Conservation (phyloP, 2,113 vertebrate genomes). For the Proterorhinus semilunaris region DNA sequence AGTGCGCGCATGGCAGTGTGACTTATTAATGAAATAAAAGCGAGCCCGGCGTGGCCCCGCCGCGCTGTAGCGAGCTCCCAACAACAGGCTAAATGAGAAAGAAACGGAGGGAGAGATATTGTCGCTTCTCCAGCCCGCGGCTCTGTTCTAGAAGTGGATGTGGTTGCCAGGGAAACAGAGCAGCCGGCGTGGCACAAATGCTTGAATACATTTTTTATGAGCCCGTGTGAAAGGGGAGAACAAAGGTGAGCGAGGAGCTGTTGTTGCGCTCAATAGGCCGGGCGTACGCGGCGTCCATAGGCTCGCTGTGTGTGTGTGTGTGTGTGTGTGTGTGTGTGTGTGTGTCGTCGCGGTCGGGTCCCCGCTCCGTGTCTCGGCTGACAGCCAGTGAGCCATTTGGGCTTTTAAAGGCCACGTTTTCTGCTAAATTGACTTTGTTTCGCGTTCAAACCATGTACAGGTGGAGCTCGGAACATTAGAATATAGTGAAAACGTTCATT, state of each 20-base stretch:
- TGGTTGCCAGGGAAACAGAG: slow-evolving; percentile 80
- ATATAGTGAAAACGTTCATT: too few relatives aligned
- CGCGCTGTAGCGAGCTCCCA: slow-evolving; percentile 24
- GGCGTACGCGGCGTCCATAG: slow-evolving; percentile 1
- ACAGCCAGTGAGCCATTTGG: too few relatives aligned
- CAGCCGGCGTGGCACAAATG: slow-evolving; percentile 66
- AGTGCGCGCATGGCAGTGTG: slow-evolving; percentile 19
- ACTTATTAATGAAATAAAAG: slow-evolving; percentile 38
- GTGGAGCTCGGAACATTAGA: too few relatives aligned
- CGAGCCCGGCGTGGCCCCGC: slow-evolving; percentile 23
- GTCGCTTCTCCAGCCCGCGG: slow-evolving; percentile 55
- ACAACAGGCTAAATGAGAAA: slow-evolving; percentile 59
- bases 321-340: background rate
- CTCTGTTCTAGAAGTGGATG: slow-evolving; percentile 72
- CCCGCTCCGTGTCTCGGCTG: background rate
- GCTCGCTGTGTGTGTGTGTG: background rate
- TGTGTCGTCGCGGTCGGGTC: background rate
- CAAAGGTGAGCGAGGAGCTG: slow-evolving; percentile 55
- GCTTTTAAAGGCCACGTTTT: too few relatives aligned
- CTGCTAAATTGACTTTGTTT: too few relatives aligned
- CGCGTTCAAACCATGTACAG: too few relatives aligned
- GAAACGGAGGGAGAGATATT: slow-evolving; percentile 54
- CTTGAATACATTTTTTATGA: slow-evolving; percentile 78
- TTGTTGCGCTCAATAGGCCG: slow-evolving; percentile 25
- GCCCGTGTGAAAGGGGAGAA: slow-evolving; percentile 70